Evolutionary conservation across 2,888 invertebrate species (phyloP).

Genomic region (Hemithea aestivaria): DNA sequence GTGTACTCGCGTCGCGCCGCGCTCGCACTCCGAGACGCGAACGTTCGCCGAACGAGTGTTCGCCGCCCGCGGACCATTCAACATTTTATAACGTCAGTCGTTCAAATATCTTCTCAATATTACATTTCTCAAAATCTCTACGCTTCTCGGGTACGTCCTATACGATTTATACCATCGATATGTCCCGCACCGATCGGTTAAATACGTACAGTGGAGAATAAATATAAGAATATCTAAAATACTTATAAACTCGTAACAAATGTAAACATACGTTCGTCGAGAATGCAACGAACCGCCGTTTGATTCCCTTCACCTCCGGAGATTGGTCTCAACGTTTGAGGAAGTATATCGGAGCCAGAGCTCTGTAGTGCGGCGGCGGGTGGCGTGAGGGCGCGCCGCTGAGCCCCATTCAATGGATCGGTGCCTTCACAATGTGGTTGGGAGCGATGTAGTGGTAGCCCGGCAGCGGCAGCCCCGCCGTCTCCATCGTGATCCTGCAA

Average conservation of each 20-base stretch:
- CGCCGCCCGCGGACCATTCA: constrained; percentile 49
- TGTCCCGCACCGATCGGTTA: constrained; percentile 52
- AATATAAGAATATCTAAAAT: constrained; percentile 86
- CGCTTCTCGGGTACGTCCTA: constrained; percentile 26
- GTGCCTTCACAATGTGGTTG: constrained; percentile 95
- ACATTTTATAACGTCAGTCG: constrained; percentile 63
- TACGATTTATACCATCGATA: constrained; percentile 39
- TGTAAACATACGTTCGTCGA: constrained; percentile 74
- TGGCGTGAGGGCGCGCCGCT: constrained; percentile 50
- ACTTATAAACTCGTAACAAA: constrained; percentile 81
- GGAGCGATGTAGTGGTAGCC: constrained; percentile 96
- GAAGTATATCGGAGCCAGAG: constrained; percentile 66
- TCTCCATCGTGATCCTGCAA: constrained; percentile 97
- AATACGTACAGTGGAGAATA: constrained; percentile 79
- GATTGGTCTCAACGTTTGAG: constrained; percentile 60
- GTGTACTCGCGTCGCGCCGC: constrained; percentile 61
- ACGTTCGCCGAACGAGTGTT: constrained; percentile 24
- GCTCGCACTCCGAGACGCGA: constrained; percentile 43
- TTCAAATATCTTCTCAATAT: constrained; percentile 39
- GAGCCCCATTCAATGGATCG: constrained; percentile 87
- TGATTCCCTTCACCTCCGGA: constrained; percentile 51
- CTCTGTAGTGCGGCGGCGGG: constrained; percentile 54
- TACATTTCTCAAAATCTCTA: constrained; percentile 27
- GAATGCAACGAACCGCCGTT: constrained; percentile 57
- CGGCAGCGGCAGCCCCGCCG: constrained; percentile 93